Evolutionary conservation across 1,140 invertebrate species (phyloP).

Genomic region (Nixonia krombeini): DNA sequence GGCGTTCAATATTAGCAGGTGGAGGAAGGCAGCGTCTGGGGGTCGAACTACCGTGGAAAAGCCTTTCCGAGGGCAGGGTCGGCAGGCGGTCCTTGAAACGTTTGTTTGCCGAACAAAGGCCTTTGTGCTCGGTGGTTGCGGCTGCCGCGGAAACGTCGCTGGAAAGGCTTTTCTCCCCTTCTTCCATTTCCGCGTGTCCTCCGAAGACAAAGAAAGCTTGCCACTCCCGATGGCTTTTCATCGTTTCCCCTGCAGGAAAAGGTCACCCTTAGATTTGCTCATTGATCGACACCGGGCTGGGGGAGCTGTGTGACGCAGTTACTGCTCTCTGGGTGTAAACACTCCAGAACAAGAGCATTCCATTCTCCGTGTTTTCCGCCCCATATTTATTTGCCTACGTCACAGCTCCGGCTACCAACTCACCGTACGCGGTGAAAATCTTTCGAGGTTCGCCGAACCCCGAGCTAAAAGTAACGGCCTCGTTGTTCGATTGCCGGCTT

Average conservation of each 20-base stretch:
- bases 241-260: conserved; percentile 28
- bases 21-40: no score
- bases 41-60: no score
- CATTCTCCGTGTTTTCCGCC: conserved; percentile 1
- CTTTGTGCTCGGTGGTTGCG: not conserved
- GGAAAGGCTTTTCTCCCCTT: conserved; percentile 1
- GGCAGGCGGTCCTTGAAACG: no score
- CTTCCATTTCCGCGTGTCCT: conserved; percentile 14
- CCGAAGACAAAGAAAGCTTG: conserved; percentile 24
- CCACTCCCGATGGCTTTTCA: conserved; percentile 38
- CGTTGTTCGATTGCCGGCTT: no score
- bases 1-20: no score
- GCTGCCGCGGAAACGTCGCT: conserved; percentile 11
- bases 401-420: not conserved
- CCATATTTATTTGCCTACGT: conserved; percentile 12
- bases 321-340: conserved; percentile 22
- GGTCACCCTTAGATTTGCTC: conserved; percentile 43
- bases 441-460: no score
- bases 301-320: conserved; percentile 1
- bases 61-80: no score
- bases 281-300: conserved; percentile 38
- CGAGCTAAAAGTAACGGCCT: no score
- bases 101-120: conserved; percentile 1
- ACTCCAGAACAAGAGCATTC: conserved; percentile 16
- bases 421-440: no score